Conservation (phyloP, 2,113 vertebrate genomes). For the Malurus elegans region DNA sequence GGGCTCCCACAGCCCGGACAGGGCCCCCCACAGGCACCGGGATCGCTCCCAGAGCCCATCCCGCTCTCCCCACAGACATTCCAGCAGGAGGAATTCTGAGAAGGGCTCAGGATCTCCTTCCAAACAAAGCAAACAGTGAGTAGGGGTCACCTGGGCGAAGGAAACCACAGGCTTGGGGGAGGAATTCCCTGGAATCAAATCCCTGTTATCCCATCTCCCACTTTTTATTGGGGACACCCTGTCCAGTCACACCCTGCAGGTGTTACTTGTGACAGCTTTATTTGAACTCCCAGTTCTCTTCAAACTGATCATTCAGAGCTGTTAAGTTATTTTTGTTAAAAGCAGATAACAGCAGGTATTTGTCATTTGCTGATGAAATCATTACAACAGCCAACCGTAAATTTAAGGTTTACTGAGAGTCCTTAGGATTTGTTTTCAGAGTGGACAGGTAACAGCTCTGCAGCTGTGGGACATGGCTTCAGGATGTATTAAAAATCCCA, state of each 20-base stretch:
- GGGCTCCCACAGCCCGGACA: neutral
- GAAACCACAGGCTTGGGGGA: no score
- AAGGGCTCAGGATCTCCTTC: conserved; percentile 53
- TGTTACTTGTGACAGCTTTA: neutral
- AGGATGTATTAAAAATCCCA: accelerated
- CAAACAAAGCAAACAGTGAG: conserved; percentile 65
- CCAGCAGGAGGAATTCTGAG: conserved; percentile 18
- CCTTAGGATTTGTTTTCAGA: neutral
- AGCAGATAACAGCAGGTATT: neutral
- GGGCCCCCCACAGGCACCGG: neutral
- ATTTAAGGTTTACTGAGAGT: neutral
- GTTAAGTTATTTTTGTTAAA: neutral
- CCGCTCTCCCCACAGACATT: conserved; percentile 45
- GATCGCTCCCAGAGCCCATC: conserved; percentile 51
- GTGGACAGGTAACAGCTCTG: neutral
- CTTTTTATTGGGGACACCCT: neutral
- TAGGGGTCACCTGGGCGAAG: neutral
- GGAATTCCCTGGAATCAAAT: neutral
- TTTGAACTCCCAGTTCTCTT: neutral
- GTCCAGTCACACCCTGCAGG: no score
- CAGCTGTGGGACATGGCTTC: neutral
- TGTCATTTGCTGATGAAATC: neutral
- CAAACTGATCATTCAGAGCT: neutral
- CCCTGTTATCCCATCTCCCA: neutral
- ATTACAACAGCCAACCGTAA: neutral